phyloP scores from a whole-genome alignment of 2,888 invertebrate genomes.

The Xanthia icteritia region DNA sequence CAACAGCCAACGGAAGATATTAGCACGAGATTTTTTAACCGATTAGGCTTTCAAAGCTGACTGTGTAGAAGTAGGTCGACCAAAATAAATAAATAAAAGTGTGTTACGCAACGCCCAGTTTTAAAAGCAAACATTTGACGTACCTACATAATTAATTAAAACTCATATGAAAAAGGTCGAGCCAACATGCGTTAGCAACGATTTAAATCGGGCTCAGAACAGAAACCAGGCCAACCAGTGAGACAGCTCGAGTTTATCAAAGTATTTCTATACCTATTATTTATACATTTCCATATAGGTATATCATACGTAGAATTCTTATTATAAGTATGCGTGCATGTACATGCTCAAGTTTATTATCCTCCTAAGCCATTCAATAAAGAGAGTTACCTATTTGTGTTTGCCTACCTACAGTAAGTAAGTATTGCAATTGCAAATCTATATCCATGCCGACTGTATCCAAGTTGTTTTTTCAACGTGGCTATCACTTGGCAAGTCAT shows the following conservation, averaged over 20 bases:
- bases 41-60: background rate
- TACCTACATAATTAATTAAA: conserved; percentile 2
- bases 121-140: background rate
- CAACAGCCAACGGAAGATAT: background rate
- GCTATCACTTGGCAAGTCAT: background rate
- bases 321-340: conserved; percentile 16
- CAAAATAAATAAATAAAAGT: conserved; percentile 4
- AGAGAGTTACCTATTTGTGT: background rate
- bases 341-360: conserved; percentile 25
- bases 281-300: background rate
- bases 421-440: background rate
- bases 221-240: conserved; percentile 7
- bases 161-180: background rate
- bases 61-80: background rate
- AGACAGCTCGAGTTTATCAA: conserved; percentile 7
- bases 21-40: background rate
- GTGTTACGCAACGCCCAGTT: background rate
- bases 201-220: conserved; percentile 1
- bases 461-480: background rate
- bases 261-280: background rate
- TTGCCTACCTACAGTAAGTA: background rate
- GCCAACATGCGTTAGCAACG: background rate
- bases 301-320: background rate
- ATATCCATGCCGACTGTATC: background rate
- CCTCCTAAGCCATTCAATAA: conserved; percentile 29